Conservation (phyloP, 2,797 vertebrate genomes). For the Morus bassanus region DNA sequence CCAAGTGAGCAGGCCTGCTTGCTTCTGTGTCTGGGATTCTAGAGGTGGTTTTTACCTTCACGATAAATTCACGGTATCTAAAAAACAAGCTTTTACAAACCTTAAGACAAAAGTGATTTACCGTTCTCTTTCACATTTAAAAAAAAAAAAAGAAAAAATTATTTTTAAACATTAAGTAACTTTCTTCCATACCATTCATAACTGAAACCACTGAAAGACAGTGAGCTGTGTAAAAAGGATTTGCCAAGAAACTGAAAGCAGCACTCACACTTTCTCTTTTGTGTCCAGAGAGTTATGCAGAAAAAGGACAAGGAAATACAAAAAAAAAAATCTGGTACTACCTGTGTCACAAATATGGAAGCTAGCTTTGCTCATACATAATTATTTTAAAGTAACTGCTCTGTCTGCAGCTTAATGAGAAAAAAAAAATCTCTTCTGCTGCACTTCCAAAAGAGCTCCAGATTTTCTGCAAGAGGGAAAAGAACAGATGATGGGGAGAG, state of each 20-base stretch:
- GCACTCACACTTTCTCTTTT: not conserved
- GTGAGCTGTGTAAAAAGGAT: not conserved
- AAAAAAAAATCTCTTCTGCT: not conserved
- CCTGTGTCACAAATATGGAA: not conserved
- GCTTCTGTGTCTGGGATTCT: not conserved
- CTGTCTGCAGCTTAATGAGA: not conserved
- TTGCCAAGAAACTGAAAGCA: not conserved
- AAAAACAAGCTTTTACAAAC: not conserved
- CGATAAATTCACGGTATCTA: not conserved
- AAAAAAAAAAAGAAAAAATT: not conserved
- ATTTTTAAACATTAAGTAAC: not conserved
- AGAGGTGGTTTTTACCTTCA: not conserved
- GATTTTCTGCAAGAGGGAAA: conserved; percentile 20
- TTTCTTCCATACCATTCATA: not conserved
- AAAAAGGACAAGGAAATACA: not conserved
- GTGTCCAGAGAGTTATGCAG: not conserved
- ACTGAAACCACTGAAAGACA: not conserved
- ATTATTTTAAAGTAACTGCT: not conserved
- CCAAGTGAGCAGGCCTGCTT: not conserved
- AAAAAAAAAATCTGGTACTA: not conserved
- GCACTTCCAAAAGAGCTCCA: not conserved
- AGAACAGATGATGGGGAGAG: not conserved
- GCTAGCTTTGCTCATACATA: not conserved
- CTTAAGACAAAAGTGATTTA: not conserved
- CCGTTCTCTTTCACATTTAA: not conserved